Evolutionary conservation across 2,888 invertebrate species (phyloP), one percentile per base, ranked within the genome.

Genomic region (Sinelater perroti): DNA sequence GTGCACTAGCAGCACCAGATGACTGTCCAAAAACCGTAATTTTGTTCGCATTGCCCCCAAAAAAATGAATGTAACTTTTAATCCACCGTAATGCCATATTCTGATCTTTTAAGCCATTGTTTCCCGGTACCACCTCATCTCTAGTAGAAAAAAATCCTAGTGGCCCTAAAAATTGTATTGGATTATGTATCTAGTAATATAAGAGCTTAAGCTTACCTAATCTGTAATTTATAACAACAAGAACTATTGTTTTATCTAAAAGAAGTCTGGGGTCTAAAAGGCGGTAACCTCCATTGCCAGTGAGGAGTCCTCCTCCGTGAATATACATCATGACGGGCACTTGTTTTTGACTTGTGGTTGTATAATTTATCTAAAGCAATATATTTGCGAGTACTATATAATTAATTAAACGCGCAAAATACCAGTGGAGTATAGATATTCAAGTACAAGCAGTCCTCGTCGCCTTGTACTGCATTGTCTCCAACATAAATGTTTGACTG

Each of bases 371-470:
- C n/a, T n/a, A n/a, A n/a, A n/a, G n/a, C n/a, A n/a, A n/a, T n/a
- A n/a, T n/a, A n/a, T n/a, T n/a, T n/a, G 26, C 7, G 26, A n/a
- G n/a, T n/a, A n/a, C n/a, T n/a, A n/a, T n/a, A n/a, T n/a, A n/a
- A 8, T 44, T 21, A 1, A 3, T 17, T 16, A 36, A 18, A 38
- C 4, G 16, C 49, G 36, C 16, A 5, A 50, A 50, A 1, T 2
- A 78, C 80, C 70, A 80, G 77, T 8, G 86, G 85, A 3, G 82
- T 80, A 70, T 85, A 87, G n/a, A 87, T 84, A 68, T 94, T 94
- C 3, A 95, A 78, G 64, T 91, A 93, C 1, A 95, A 81, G 69
- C 94, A 95, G 75, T 95, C 92, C 76, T 95, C 94, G 59, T 80
- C 82, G 0, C 92, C 92, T 28, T 2, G 6, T 5, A 40, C n/a